Conservation (phyloP, 2,888 invertebrate genomes). For the Apodemia zela region DNA sequence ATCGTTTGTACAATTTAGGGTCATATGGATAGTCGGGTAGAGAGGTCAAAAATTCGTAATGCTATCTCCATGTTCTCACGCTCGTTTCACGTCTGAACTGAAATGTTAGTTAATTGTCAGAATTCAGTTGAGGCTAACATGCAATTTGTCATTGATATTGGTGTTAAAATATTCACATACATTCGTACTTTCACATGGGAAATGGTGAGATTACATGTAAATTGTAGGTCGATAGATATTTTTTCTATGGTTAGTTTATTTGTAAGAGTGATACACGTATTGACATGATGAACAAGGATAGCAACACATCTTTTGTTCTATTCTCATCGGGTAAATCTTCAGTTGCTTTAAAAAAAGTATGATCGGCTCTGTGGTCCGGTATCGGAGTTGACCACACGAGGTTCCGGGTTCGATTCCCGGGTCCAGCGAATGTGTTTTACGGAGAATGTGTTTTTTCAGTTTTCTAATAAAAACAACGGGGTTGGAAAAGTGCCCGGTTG, state of each 20-base stretch:
- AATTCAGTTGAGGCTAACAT: conserved; percentile 21
- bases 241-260: background rate
- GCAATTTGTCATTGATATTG: conserved; percentile 20
- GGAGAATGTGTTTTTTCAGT: too few species aligned
- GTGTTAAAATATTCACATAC: conserved; percentile 17
- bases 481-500: too few species aligned
- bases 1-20: background rate
- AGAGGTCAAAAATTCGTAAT: conserved; percentile 56
- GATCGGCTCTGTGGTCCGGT: too few species aligned
- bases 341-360: background rate
- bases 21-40: conserved; percentile 35
- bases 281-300: background rate
- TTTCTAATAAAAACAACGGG: too few species aligned
- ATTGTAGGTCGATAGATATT: background rate
- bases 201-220: background rate
- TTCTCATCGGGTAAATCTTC: background rate
- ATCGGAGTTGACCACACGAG: too few species aligned
- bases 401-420: too few species aligned
- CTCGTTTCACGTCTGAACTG: conserved; percentile 20
- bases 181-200: conserved; percentile 12
- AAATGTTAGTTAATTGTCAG: conserved; percentile 21
- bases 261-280: background rate
- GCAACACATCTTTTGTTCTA: background rate
- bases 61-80: conserved; percentile 45
- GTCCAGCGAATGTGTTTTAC: too few species aligned